Percentiles rank a stretch among this genome's conserved stretches.
These are phyloP conservation scores for Alviniconcha strummeri DNA, from an alignment of 2,888 invertebrate species.

Conservation along the genomic window DNA sequence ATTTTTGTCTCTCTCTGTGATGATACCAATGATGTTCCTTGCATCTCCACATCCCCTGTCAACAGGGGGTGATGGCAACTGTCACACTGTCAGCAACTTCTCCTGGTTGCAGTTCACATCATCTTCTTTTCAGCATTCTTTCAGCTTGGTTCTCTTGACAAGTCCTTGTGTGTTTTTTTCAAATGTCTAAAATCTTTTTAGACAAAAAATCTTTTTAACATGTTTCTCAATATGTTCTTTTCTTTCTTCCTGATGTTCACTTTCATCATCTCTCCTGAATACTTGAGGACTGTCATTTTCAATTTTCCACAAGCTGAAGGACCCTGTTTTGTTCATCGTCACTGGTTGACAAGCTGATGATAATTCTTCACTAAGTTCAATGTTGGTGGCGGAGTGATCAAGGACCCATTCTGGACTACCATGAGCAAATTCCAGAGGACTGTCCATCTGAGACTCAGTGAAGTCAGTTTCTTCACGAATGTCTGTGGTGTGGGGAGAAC, in stretches of 20 bases:
- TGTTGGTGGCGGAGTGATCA: no score
- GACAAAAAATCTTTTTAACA: neutral
- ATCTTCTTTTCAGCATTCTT: conserved; percentile 23
- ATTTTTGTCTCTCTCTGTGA: neutral
- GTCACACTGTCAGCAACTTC: conserved; percentile 27
- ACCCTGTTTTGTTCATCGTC: no score
- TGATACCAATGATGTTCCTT: conserved; percentile 25
- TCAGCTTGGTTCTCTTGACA: conserved; percentile 25
- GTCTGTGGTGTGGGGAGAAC: no score
- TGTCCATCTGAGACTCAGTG: no score
- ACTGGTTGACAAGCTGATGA: no score
- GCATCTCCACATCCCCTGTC: conserved; percentile 21
- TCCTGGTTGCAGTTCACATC: neutral
- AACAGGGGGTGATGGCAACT: conserved; percentile 24
- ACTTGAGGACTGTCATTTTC: neutral
- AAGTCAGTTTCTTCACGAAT: no score
- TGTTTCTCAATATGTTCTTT: no score
- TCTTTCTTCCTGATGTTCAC: no score
- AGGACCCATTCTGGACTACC: no score
- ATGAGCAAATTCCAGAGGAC: no score
- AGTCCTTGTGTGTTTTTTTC: neutral
- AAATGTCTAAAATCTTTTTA: no score
- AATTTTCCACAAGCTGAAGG: neutral
- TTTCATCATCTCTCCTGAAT: neutral
- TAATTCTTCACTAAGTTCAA: no score